Evolutionary conservation across 2,797 vertebrate species (phyloP).

Genomic region (Sebastes hubbsi): DNA sequence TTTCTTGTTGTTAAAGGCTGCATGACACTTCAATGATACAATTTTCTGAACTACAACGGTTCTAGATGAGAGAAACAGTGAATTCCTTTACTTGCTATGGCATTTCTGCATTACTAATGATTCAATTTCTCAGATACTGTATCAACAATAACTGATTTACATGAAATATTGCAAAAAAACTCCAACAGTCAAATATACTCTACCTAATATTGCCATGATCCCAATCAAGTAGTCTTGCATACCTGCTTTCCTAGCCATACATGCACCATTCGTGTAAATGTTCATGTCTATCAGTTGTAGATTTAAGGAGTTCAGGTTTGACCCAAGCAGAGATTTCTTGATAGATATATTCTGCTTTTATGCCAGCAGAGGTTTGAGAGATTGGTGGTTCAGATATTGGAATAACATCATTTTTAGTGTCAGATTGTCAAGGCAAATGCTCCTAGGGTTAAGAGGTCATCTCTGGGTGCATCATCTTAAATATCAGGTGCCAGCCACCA

Average conservation of each 20-base stretch:
- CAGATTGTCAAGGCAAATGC: neutral
- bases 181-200: too few species aligned
- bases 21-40: neutral
- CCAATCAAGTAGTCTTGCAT: neutral
- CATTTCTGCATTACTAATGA: neutral
- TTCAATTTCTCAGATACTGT: neutral
- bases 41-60: neutral
- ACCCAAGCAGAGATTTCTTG: neutral
- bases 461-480: constrained; percentile 8
- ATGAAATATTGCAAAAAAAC: neutral
- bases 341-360: neutral
- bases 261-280: neutral
- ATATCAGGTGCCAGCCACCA: constrained; percentile 28
- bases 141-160: neutral
- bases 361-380: neutral
- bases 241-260: constrained; percentile 5
- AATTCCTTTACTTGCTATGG: neutral
- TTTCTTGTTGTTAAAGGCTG: neutral
- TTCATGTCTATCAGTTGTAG: neutral
- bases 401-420: neutral
- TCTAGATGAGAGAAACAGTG: neutral
- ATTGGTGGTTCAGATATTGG: neutral
- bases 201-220: neutral
- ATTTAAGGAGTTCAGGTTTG: neutral
- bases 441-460: neutral